Conservation (phyloP, 2,113 vertebrate species). For the Natator depressus region DNA sequence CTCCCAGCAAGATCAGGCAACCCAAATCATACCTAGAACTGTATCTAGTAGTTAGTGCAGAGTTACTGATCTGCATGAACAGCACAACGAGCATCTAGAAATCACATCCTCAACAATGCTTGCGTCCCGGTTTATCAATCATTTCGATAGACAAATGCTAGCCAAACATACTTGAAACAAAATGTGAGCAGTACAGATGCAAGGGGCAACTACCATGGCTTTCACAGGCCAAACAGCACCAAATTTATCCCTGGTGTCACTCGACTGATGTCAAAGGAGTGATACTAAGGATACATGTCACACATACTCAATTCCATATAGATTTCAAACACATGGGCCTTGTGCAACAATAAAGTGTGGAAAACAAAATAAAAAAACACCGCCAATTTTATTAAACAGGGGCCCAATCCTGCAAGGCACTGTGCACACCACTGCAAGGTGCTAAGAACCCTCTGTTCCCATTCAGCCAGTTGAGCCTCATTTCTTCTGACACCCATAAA, state of each 20-base stretch:
- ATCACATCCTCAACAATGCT: background rate
- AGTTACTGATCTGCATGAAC: background rate
- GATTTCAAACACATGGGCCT: background rate
- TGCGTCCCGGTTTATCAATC: rapidly evolving
- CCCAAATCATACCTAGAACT: rapidly evolving
- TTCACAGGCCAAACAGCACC: background rate
- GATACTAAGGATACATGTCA: rapidly evolving
- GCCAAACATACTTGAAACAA: background rate
- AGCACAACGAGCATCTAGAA: background rate
- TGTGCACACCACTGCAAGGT: background rate
- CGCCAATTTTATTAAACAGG: background rate
- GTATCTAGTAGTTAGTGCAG: background rate
- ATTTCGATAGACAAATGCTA: background rate
- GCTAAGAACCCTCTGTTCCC: background rate
- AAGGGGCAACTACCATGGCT: background rate
- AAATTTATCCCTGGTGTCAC: background rate
- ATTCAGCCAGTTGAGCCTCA: background rate
- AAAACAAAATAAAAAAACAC: background rate
- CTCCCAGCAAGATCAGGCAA: background rate
- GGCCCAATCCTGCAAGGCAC: background rate
- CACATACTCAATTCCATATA: background rate
- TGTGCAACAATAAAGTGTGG: background rate
- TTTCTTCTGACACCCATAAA: background rate
- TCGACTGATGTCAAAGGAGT: background rate
- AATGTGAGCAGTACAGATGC: rapidly evolving